phyloP scores from a whole-genome alignment of 2,888 invertebrate species.

The Coelogynopora nodosa region DNA sequence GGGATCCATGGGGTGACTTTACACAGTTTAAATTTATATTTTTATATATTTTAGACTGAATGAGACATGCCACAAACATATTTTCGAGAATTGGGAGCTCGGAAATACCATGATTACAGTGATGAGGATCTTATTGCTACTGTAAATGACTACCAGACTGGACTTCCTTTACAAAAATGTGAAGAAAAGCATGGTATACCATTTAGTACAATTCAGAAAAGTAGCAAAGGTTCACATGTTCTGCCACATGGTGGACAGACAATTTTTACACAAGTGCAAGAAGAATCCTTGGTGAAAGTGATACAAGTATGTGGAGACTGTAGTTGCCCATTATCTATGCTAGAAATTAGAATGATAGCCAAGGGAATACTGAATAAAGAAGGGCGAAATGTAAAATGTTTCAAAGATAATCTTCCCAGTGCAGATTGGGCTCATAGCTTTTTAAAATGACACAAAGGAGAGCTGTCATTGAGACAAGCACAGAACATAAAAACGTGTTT shows the following conservation, averaged over 20 bases:
- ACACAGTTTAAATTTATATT: conserved; percentile 10
- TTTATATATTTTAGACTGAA: neutral
- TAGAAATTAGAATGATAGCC: neutral
- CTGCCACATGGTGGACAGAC: neutral
- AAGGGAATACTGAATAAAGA: neutral
- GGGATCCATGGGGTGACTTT: neutral
- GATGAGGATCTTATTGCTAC: neutral
- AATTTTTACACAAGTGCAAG: neutral
- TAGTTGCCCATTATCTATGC: neutral
- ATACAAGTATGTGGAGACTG: neutral
- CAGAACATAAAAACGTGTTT: neutral
- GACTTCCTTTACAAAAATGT: neutral
- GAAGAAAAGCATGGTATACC: neutral
- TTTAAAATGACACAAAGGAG: neutral
- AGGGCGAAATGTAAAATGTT: neutral
- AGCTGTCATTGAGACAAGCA: neutral
- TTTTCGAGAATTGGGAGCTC: neutral
- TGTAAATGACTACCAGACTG: neutral
- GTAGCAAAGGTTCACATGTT: neutral
- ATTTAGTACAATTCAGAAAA: neutral
- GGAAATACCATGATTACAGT: neutral
- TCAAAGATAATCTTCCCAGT: neutral
- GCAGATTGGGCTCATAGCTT: neutral
- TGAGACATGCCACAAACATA: neutral
- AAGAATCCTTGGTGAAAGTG: neutral